Evolutionary conservation across 2,888 invertebrate species (phyloP), one percentile per base, ranked within the genome.

Genomic region (Heliconius sara): DNA sequence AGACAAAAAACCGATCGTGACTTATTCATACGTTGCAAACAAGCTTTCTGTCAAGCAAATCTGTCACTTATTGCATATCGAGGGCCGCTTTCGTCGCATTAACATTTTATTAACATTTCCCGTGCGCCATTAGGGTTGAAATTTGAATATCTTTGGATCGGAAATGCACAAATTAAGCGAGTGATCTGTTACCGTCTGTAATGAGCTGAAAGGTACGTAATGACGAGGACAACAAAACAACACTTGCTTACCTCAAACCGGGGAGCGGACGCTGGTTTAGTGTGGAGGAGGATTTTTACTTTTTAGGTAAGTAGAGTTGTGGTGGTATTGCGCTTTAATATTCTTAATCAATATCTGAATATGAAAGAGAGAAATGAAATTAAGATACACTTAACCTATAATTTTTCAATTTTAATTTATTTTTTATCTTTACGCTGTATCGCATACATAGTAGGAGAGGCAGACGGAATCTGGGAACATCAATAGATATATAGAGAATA

Each of bases 21-120:
- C 94, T 93, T 93, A 93, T 93, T 92, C 93, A 94, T 92, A 91
- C 90, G 87, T 89, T 86, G 90, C 90, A 93, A 94, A 93, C 94
- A 91, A 93, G 91, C 88, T 86, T 87, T 89, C 92, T 92, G 94
- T 95, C 95, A 94, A 94, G 94, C 94, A 94, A 95, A 95, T 95
- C 93, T 94, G 94, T 94, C 94, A 93, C 94, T 94, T 94, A 94
- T 93, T 92, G 92, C 90, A 84, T 87, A 88, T 87, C 87, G 88
- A 88, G 88, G 89, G 88, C 92, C 92, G 92, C 94, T 93, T 91
- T 92, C 93, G 91, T 90, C 83, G 89, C 92, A 94, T 94, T 94
- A 94, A 94, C 95, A 95, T 95, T 94, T 94, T 94, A 95, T 94
- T 94, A 95, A 94, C 95, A 95, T 95, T 94, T 93, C 92, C 91